These are phyloP conservation scores for Panthera leo DNA, from an alignment of 2,113 vertebrate species.

Conservation along the genomic window DNA sequence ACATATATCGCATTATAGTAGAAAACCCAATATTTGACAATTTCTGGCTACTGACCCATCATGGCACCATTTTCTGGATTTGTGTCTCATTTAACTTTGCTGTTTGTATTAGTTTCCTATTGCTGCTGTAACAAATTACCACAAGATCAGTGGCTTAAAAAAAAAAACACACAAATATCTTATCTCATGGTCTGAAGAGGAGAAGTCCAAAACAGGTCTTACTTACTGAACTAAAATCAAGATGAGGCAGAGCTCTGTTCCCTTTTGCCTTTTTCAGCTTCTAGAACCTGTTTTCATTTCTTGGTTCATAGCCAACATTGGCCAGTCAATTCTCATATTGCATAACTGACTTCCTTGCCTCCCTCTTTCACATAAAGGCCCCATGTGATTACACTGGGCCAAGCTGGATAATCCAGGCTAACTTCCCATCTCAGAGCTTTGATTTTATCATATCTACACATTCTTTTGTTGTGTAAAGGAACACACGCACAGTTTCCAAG, in stretches of 20 bases:
- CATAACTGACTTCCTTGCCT: not conserved
- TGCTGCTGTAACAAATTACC: not conserved
- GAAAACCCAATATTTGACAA: not conserved
- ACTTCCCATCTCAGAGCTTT: not conserved
- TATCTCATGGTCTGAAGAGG: not conserved
- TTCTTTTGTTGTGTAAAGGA: not conserved
- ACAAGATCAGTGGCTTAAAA: not conserved
- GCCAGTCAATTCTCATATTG: not conserved
- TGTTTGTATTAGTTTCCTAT: not conserved
- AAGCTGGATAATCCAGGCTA: not conserved
- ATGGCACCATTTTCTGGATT: not conserved
- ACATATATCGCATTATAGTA: not conserved
- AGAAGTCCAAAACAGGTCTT: not conserved
- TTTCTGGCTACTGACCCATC: not conserved
- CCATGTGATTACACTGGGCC: not conserved
- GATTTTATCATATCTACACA: not conserved
- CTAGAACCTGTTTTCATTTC: not conserved
- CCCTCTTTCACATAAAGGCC: not conserved
- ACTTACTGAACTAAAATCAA: not conserved
- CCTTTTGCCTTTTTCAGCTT: not conserved
- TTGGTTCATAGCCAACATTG: not conserved
- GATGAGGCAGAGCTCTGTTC: not conserved
- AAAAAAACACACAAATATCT: not conserved
- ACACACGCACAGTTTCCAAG: not conserved
- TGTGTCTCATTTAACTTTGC: not conserved